A percentile compares a stretch with the other conserved stretches of the same genome.
These are phyloP conservation scores for Agrypnia vestita DNA, from an alignment of 1,140 invertebrate species.

Conservation along the genomic window DNA sequence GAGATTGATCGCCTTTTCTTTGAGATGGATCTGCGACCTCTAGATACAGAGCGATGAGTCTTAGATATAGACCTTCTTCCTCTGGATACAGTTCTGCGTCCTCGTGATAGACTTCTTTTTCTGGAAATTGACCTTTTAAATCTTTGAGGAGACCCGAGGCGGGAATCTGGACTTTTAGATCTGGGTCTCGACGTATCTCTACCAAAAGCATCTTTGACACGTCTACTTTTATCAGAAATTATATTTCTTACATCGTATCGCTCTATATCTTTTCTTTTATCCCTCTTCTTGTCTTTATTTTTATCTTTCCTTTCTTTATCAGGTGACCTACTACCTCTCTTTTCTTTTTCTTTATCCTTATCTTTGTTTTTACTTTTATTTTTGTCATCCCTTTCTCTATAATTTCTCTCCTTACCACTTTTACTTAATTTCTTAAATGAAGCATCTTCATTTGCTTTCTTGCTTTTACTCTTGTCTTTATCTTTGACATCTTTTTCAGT, in stretches of 20 bases:
- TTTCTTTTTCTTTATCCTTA: conserved; percentile 63
- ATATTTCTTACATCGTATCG: conserved; percentile 87
- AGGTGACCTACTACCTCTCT: conserved; percentile 64
- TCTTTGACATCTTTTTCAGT: conserved; percentile 59
- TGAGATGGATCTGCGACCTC: conserved; percentile 55
- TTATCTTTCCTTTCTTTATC: conserved; percentile 68
- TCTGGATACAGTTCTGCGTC: conserved; percentile 64
- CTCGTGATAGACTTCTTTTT: conserved; percentile 62
- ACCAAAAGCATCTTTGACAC: conserved; percentile 86
- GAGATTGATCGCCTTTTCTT: conserved; percentile 19
- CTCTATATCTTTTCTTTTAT: conserved; percentile 85
- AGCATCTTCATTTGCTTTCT: conserved; percentile 68
- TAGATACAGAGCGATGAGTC: conserved; percentile 62
- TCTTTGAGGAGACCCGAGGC: conserved; percentile 38
- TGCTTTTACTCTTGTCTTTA: conserved; percentile 65
- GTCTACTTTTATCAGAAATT: conserved; percentile 80
- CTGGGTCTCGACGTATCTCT: conserved; percentile 76
- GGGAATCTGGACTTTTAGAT: conserved; percentile 56
- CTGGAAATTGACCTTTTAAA: conserved; percentile 62
- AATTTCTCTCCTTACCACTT: conserved; percentile 86
- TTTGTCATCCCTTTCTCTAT: conserved; percentile 79
- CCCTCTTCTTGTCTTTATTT: conserved; percentile 74
- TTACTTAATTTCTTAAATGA: conserved; percentile 89
- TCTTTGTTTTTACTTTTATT: conserved; percentile 63
- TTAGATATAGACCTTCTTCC: conserved; percentile 56